Evolutionary conservation across 2,888 invertebrate genomes (phyloP).

Genomic region (Diarsia dahlii): DNA sequence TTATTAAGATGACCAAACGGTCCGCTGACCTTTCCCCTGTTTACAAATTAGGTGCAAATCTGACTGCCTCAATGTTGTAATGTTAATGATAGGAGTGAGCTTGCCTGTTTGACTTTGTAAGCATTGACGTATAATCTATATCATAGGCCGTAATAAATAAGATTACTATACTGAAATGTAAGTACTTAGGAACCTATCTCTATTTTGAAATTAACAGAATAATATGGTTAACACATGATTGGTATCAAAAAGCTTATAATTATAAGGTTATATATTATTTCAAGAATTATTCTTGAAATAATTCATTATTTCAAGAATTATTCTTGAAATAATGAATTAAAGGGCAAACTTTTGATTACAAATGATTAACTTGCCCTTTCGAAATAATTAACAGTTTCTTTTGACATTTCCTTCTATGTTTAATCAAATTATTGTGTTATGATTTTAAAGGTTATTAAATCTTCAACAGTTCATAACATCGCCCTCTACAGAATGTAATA

Average conservation of each 20-base stretch:
- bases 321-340: neutral
- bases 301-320: neutral
- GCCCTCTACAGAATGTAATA: neutral
- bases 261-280: constrained; percentile 3
- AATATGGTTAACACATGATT: constrained; percentile 15
- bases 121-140: neutral
- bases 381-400: neutral
- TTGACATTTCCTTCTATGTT: neutral
- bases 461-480: neutral
- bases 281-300: neutral
- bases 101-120: constrained; percentile 27
- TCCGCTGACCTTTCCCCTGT: constrained; percentile 75
- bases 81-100: constrained; percentile 43
- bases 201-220: constrained; percentile 17
- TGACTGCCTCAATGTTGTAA: constrained; percentile 63
- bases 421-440: too few species aligned
- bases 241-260: constrained; percentile 13
- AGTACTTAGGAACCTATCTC: neutral
- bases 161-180: constrained; percentile 1
- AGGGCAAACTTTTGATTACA: neutral
- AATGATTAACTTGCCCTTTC: neutral
- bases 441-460: too few species aligned
- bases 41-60: constrained; percentile 80
- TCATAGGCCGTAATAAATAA: neutral
- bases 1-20: constrained; percentile 80